Conservation (phyloP, 1,140 invertebrate genomes). For the Hermetia illucens region DNA sequence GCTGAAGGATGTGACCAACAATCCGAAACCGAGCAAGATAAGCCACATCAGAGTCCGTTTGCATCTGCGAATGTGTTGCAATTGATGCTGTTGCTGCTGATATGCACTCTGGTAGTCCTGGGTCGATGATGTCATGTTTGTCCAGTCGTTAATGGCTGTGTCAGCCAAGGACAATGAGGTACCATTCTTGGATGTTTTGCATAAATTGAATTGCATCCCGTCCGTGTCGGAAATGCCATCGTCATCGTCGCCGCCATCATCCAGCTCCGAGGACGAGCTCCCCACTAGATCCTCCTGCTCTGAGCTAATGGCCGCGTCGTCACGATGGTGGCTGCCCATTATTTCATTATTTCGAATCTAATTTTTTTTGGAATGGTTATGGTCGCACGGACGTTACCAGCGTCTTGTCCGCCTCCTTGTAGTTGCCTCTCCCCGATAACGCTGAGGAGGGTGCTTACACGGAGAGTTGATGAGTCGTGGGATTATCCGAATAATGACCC, state of each 20-base stretch:
- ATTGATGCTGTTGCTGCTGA: background rate
- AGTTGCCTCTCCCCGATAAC: too few relatives aligned
- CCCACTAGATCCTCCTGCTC: conserved; percentile 1
- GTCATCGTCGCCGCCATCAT: background rate
- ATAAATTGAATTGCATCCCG: conserved; percentile 1
- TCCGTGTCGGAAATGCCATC: background rate
- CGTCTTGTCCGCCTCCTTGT: too few relatives aligned
- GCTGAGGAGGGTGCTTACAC: too few relatives aligned
- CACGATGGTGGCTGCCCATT: background rate
- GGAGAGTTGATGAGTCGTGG: too few relatives aligned
- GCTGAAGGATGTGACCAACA: background rate
- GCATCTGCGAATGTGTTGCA: background rate
- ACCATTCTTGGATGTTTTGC: conserved; percentile 2
- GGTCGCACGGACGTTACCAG: too few relatives aligned
- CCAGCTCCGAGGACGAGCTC: background rate
- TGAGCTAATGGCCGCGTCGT: background rate
- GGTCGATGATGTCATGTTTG: background rate
- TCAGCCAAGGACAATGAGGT: background rate
- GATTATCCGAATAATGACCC: too few relatives aligned
- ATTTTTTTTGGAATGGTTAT: too few relatives aligned
- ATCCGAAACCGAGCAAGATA: background rate
- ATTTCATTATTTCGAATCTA: background rate
- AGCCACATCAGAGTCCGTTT: background rate
- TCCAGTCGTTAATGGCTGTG: too few relatives aligned
- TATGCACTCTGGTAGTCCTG: background rate